Conservation (phyloP, 1,140 invertebrate species). For the Drosophila nasuta region DNA sequence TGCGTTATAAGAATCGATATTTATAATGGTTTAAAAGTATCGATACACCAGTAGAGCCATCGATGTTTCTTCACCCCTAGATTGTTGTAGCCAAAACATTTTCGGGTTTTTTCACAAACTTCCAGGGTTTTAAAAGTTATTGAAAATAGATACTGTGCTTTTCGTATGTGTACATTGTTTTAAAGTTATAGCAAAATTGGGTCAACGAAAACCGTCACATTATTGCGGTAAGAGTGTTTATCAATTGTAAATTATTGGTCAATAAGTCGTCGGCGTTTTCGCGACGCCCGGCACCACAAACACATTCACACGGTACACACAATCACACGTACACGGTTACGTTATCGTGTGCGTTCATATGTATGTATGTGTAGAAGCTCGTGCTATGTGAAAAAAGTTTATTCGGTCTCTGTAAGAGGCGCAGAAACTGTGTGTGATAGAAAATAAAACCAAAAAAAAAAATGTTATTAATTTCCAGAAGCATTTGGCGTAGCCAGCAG, state of each 20-base stretch:
- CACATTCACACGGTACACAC: conserved; percentile 9
- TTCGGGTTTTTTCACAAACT: conserved; percentile 43
- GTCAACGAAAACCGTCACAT: neutral
- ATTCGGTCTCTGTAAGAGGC: conserved; percentile 38
- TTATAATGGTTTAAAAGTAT: too few relatives aligned
- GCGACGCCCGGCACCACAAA: conserved; percentile 71
- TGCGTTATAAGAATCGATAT: too few relatives aligned
- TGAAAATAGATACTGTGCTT: neutral
- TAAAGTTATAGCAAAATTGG: neutral
- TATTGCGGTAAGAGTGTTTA: conserved; percentile 27
- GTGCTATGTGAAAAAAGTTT: conserved; percentile 57
- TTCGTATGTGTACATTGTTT: neutral
- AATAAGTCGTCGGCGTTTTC: conserved; percentile 68
- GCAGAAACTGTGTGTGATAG: conserved; percentile 22
- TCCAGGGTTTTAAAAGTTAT: neutral
- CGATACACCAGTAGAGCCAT: too few relatives aligned
- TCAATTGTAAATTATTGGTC: conserved; percentile 37
- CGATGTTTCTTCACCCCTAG: neutral
- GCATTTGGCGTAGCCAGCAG: conserved; percentile 69
- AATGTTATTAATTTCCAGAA: conserved; percentile 77
- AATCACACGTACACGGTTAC: neutral
- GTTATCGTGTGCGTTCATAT: conserved; percentile 48
- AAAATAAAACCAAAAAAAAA: conserved; percentile 47
- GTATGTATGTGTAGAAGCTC: conserved; percentile 52
- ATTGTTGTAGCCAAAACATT: conserved; percentile 70